phyloP scores from a whole-genome alignment of 2,888 invertebrate species.

The Parnassius apollo region DNA sequence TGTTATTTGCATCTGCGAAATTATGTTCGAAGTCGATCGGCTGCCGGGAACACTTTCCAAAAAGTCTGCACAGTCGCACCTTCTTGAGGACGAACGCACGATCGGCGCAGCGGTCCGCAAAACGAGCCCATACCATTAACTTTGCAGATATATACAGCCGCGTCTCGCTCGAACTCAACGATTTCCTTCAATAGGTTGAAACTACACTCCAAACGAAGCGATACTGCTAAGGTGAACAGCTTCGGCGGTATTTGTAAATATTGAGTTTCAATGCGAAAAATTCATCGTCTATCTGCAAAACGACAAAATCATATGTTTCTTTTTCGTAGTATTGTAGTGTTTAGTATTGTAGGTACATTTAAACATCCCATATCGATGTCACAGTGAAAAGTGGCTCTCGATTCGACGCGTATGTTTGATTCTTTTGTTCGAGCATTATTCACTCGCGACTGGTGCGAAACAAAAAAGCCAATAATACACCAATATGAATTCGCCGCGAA shows the following conservation, averaged over 20 bases:
- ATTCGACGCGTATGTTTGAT: conserved; percentile 71
- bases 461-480: conserved; percentile 54
- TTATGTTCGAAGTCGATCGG: background rate
- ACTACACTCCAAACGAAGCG: conserved; percentile 34
- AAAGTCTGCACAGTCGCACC: conserved; percentile 40
- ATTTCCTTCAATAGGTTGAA: conserved; percentile 39
- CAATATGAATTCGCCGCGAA: conserved; percentile 32
- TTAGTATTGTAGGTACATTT: conserved; percentile 34
- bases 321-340: conserved; percentile 33
- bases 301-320: conserved; percentile 34
- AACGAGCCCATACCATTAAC: conserved; percentile 39
- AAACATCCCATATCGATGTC: conserved; percentile 50
- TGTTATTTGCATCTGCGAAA: conserved; percentile 35
- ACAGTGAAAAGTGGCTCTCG: conserved; percentile 59
- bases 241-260: conserved; percentile 69
- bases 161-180: conserved; percentile 43
- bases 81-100: conserved; percentile 42
- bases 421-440: conserved; percentile 70
- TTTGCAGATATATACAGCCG: conserved; percentile 51
- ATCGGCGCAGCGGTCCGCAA: conserved; percentile 7
- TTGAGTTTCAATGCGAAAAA: conserved; percentile 40
- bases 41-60: conserved; percentile 45
- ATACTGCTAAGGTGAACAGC: conserved; percentile 55
- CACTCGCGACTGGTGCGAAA: conserved; percentile 54
- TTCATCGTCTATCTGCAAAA: conserved; percentile 19